Conservation (phyloP, 2,113 vertebrate species). For the Onychorhynchus coronatus region DNA sequence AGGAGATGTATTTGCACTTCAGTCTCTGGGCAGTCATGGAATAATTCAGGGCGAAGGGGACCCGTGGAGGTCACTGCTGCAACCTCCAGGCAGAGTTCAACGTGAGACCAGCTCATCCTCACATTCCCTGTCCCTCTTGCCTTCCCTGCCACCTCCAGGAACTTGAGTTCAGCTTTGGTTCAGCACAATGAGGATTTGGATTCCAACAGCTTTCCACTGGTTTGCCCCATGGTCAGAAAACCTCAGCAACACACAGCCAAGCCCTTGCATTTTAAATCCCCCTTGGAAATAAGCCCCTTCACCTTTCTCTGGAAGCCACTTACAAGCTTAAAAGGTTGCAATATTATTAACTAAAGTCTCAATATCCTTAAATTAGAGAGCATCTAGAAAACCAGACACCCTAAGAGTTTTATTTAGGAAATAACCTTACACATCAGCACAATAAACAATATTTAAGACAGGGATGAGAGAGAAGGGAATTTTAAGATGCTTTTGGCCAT, state of each 20-base stretch:
- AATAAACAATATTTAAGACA: not conserved
- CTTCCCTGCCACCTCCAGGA: not conserved
- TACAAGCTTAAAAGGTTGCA: conserved; percentile 41
- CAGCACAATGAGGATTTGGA: not conserved
- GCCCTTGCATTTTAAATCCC: not conserved
- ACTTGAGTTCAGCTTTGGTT: not conserved
- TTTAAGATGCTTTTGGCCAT: not conserved
- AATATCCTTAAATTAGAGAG: conserved; percentile 11
- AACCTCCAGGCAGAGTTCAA: not conserved
- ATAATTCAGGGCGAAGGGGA: conserved; percentile 7
- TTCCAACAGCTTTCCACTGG: not conserved
- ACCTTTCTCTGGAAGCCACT: conserved; percentile 37
- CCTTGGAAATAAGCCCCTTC: conserved; percentile 14
- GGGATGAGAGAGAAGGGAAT: not conserved
- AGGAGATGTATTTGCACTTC: conserved; percentile 24
- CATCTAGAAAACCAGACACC: not conserved
- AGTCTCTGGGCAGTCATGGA: not conserved
- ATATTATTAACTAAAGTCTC: conserved; percentile 14
- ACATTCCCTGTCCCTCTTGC: not conserved
- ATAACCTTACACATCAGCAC: not conserved
- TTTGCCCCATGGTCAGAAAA: not conserved
- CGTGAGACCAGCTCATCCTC: not conserved
- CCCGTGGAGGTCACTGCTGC: not conserved
- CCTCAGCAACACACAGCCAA: not conserved
- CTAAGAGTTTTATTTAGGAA: not conserved